These are phyloP conservation scores for Geotrypetes seraphini DNA, from an alignment of 2,797 vertebrate species.

Conservation along the genomic window DNA sequence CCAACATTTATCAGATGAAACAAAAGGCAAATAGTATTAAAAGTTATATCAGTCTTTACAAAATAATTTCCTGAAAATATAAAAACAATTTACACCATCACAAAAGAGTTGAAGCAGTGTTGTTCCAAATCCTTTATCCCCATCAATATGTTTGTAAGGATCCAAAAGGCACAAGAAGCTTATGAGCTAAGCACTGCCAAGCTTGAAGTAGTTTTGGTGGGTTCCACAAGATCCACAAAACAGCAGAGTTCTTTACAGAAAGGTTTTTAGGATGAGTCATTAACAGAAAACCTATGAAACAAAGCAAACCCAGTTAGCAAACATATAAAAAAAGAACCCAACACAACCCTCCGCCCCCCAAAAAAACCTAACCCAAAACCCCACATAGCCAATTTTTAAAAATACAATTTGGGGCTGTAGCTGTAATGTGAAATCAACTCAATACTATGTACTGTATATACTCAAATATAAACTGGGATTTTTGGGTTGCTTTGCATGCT, in stretches of 20 bases:
- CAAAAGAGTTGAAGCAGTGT: slow-evolving; percentile 55
- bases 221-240: slow-evolving; percentile 47
- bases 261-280: slow-evolving; percentile 56
- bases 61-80: slow-evolving; percentile 65
- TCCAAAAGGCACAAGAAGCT: slow-evolving; percentile 67
- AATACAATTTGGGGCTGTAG: too few species aligned
- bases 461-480: too few species aligned
- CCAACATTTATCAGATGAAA: slow-evolving; percentile 49
- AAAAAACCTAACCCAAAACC: too few species aligned
- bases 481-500: too few species aligned
- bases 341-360: too few species aligned
- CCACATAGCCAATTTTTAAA: too few species aligned
- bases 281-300: slow-evolving; percentile 50
- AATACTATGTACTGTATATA: too few species aligned
- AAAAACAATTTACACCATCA: slow-evolving; percentile 65
- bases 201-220: slow-evolving; percentile 58
- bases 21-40: slow-evolving; percentile 56
- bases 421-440: too few species aligned
- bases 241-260: slow-evolving; percentile 31
- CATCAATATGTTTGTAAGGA: slow-evolving; percentile 46
- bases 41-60: slow-evolving; percentile 56
- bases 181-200: slow-evolving; percentile 56
- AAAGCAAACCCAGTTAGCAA: too few species aligned
- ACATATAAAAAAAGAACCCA: too few species aligned
- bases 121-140: slow-evolving; percentile 46